Conservation (phyloP, 2,888 invertebrate genomes). For the Tetranychus piercei region DNA sequence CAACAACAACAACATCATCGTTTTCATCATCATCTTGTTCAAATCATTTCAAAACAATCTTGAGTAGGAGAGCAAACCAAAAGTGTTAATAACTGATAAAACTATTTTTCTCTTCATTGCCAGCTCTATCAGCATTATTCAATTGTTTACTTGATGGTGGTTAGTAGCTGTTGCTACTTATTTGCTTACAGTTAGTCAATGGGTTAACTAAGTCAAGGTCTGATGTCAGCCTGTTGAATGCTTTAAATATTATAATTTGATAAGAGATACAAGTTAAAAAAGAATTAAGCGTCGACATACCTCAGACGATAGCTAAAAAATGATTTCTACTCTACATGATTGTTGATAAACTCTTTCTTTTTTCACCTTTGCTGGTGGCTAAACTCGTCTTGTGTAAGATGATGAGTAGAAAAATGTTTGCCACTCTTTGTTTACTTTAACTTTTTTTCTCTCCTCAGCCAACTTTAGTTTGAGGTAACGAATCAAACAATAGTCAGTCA, state of each 20-base stretch:
- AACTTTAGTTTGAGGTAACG: background rate
- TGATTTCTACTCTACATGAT: background rate
- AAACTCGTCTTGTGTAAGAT: background rate
- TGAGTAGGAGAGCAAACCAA: background rate
- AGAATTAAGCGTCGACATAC: too few relatives aligned
- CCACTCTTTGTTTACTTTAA: background rate
- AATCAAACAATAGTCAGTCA: background rate
- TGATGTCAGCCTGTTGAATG: too few relatives aligned
- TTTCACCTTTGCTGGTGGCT: background rate
- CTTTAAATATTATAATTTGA: too few relatives aligned
- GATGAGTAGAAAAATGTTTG: background rate
- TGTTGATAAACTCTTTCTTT: background rate
- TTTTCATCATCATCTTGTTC: background rate
- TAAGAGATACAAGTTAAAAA: too few relatives aligned
- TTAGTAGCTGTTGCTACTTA: too few relatives aligned
- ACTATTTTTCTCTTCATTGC: too few relatives aligned
- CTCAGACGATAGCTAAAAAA: background rate
- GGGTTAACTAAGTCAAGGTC: too few relatives aligned
- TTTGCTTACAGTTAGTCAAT: too few relatives aligned
- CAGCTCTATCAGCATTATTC: too few relatives aligned
- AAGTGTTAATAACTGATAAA: background rate
- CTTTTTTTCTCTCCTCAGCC: background rate
- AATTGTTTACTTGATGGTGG: too few relatives aligned
- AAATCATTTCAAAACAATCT: background rate
- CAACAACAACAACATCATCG: background rate